Percentiles rank a stretch among this genome's conserved stretches.
These are phyloP conservation scores for Kryptopterus vitreolus DNA, from an alignment of 2,797 vertebrate genomes.

Conservation along the genomic window DNA sequence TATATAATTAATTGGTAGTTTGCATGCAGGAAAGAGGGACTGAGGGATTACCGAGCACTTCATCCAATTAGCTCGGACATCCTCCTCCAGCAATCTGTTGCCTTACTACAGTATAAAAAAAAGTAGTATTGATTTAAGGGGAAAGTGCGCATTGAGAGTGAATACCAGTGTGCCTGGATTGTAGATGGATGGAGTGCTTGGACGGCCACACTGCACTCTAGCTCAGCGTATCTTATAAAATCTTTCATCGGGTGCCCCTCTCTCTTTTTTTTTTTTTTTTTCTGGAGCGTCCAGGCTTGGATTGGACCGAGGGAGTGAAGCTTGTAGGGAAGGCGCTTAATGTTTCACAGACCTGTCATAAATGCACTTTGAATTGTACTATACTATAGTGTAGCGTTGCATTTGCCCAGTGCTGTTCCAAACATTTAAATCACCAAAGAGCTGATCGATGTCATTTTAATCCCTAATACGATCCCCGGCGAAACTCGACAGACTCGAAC, in stretches of 20 bases:
- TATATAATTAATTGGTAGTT: not conserved
- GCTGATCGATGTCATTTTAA: not conserved
- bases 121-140: conserved; percentile 19
- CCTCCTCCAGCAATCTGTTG: conserved; percentile 59
- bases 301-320: not conserved
- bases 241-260: not conserved
- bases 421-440: too few relatives aligned
- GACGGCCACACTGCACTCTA: not conserved
- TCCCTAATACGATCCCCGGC: not conserved
- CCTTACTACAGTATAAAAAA: conserved; percentile 44
- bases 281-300: not conserved
- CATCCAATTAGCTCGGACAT: conserved; percentile 56
- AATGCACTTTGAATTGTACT: not conserved
- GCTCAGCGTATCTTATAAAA: not conserved
- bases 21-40: not conserved
- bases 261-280: too few relatives aligned
- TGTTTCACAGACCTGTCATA: not conserved
- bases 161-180: not conserved
- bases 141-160: conserved; percentile 38
- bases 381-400: not conserved
- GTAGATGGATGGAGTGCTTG: not conserved
- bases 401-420: not conserved
- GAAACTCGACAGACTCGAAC: not conserved
- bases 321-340: not conserved
- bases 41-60: conserved; percentile 51